phyloP scores from a whole-genome alignment of 2,797 vertebrate species.

The Synanceia verrucosa region DNA sequence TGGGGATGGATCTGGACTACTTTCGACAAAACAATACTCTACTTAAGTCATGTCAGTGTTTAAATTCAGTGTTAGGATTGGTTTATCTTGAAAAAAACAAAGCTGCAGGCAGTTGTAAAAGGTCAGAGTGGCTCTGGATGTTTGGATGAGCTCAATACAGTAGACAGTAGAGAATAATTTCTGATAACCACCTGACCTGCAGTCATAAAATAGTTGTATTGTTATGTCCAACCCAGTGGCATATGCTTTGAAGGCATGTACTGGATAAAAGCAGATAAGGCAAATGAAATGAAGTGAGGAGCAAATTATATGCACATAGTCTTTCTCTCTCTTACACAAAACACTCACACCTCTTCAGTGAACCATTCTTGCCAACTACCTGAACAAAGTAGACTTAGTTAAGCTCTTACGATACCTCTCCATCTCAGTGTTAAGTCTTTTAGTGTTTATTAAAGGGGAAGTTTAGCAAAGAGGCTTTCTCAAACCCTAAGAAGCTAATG shows the following conservation, averaged over 20 bases:
- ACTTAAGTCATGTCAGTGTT: not conserved
- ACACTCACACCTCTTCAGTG: slow-evolving; percentile 21
- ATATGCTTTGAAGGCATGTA: not conserved
- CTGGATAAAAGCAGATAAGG: not conserved
- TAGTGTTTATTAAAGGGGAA: slow-evolving; percentile 77
- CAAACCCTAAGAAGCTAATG: slow-evolving; percentile 64
- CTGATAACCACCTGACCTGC: not conserved
- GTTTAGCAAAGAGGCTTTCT: slow-evolving; percentile 77
- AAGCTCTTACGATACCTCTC: slow-evolving; percentile 60
- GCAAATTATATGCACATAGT: not conserved
- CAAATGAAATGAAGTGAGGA: not conserved
- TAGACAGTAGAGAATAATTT: not conserved
- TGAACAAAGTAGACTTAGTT: slow-evolving; percentile 46
- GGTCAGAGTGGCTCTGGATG: not conserved
- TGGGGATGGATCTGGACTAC: not conserved
- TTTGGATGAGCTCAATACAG: not conserved
- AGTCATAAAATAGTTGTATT: not conserved
- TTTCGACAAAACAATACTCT: not conserved
- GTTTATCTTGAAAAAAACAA: not conserved
- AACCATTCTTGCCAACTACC: slow-evolving; percentile 43
- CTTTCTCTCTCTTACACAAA: not conserved
- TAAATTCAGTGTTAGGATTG: not conserved
- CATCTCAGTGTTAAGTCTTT: slow-evolving; percentile 61
- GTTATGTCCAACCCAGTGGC: not conserved
- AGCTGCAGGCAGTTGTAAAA: not conserved